Base-by-base conservation (phyloP, 2,113 vertebrate genomes). In the Campylorhamphus procurvoides region DNA sequence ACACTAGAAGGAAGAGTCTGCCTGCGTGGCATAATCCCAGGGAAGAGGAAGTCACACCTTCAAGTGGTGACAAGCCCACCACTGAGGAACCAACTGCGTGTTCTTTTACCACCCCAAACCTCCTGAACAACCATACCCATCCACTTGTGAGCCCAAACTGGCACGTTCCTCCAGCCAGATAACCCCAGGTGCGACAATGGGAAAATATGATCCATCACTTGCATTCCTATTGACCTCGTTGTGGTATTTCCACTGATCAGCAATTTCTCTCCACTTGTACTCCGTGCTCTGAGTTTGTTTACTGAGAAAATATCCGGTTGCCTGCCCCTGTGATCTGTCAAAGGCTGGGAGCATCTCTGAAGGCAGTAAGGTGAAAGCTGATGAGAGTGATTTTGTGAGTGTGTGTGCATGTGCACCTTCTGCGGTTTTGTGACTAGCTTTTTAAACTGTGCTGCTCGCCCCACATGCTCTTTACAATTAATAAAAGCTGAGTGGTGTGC, bases 221-320 rank as follows among this genome's bases (percentile, higher is more conserved):
- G 85, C 66, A 97, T 96, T 95, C 93, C 92, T 96, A 50, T 39
- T 93, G 91, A 94, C 93, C 77, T 59, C 66, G 35, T 20, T 79
- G 72, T 5, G 28, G 33, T 96, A 72, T 97, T 95, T 97, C 95
- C 96, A 0, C 94, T 97, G 93, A 96, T 96, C 93, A 96, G 92
- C 92, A 93, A 60, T 85, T 93, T 95, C 77, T 90, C 94, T 94
- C 84, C 92, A 16, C 85, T 93, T n/a, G 68, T 66, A 59, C 87
- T 93, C 19, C 0, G 56, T 3, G 4, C 89, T 81, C 72, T 52
- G 63, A 58, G 84, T 29, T 94, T 96, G 94, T 96, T 95, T 97
- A 93, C 90, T 9, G 20, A 95, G 69, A 95, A 97, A 97, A 97
- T 94, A 96, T 96, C 95, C 84, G 90, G 94, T 87, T 90, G 87